A percentile compares a stretch with the other conserved stretches of the same genome.
Conservation (phyloP, 2,888 invertebrate genomes). For the Noctua comes region DNA sequence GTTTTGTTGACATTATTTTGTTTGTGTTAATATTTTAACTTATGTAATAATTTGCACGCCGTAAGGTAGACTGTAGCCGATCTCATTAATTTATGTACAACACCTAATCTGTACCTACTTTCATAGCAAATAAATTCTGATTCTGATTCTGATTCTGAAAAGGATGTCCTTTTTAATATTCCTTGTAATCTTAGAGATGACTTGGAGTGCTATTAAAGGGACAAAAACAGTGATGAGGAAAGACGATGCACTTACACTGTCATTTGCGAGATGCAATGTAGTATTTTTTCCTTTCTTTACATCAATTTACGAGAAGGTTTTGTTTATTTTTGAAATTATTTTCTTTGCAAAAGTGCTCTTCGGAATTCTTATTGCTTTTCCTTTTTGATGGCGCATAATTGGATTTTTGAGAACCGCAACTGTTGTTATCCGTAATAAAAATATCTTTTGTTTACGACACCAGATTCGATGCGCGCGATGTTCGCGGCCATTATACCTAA, state of each 20-base stretch:
- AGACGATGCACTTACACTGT: slow-evolving; percentile 22
- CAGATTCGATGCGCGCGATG: background rate
- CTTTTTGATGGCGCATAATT: slow-evolving; percentile 12
- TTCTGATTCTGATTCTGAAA: too few relatives aligned
- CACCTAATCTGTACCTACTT: too few relatives aligned
- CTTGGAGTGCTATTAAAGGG: slow-evolving; percentile 22
- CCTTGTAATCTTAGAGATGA: slow-evolving; percentile 19
- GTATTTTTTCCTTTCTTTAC: slow-evolving; percentile 23
- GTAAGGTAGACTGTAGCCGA: too few relatives aligned
- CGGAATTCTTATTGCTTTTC: slow-evolving; percentile 3
- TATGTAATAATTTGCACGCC: too few relatives aligned
- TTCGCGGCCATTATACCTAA: background rate
- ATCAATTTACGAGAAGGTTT: slow-evolving; percentile 29
- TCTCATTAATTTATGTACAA: too few relatives aligned
- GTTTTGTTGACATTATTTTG: too few relatives aligned
- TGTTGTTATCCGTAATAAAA: slow-evolving; percentile 29
- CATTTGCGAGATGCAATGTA: slow-evolving; percentile 45
- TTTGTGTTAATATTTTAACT: too few relatives aligned
- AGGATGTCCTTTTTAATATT: background rate
- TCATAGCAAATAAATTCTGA: too few relatives aligned
- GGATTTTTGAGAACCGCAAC: slow-evolving; percentile 18
- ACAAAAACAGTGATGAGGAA: slow-evolving; percentile 14
- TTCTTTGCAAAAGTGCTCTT: background rate
- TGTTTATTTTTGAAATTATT: slow-evolving; percentile 17
- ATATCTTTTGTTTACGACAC: background rate